Evolutionary conservation across 2,113 vertebrate genomes (phyloP).

Genomic region (Daphoenositta chrysoptera): DNA sequence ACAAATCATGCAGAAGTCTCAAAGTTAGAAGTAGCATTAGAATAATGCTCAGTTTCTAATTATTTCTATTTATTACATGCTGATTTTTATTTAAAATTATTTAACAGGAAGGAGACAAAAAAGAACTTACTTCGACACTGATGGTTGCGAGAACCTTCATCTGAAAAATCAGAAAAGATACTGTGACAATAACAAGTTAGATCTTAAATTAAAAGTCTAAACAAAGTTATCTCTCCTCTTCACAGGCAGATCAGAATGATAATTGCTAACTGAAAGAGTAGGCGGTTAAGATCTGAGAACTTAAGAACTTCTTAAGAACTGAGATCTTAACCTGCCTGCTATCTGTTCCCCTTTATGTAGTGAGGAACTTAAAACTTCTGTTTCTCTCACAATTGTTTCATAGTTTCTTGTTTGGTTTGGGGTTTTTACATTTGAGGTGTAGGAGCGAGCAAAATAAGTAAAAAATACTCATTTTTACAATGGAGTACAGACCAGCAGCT

Average conservation of each 20-base stretch:
- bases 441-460: background rate
- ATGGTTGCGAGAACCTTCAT: constrained; percentile 63
- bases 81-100: background rate
- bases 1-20: background rate
- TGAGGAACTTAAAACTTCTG: background rate
- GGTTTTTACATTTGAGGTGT: background rate
- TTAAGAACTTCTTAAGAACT: no score
- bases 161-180: constrained; percentile 29
- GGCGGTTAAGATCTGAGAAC: background rate
- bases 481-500: background rate
- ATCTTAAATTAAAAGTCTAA: background rate
- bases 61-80: background rate
- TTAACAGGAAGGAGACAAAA: background rate
- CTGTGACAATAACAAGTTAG: background rate
- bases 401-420: background rate
- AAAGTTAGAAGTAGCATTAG: background rate
- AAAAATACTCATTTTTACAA: background rate
- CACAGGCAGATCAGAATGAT: background rate
- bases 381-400: background rate
- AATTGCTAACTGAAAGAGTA: background rate
- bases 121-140: constrained; percentile 59
- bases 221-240: background rate
- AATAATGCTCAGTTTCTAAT: background rate
- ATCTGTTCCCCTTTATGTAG: background rate
- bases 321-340: background rate